Conservation (phyloP, 1,140 invertebrate genomes). For the Pseudomyrmex flavicornis region DNA sequence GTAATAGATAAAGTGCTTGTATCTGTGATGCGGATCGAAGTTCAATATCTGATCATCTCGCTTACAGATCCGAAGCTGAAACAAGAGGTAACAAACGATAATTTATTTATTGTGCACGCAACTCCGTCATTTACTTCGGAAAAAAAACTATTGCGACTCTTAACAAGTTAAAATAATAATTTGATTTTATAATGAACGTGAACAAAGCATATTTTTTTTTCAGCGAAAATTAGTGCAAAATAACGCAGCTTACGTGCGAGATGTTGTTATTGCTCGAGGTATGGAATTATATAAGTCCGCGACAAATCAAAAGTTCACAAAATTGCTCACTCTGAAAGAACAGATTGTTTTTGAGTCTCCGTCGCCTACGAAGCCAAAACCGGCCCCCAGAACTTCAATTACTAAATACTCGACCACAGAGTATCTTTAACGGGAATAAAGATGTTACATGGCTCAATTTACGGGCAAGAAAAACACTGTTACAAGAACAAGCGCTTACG, state of each 20-base stretch:
- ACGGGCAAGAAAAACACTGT: constrained; percentile 3
- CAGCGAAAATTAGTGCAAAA: constrained; percentile 81
- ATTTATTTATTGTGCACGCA: no score
- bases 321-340: constrained; percentile 78
- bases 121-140: no score
- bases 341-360: constrained; percentile 77
- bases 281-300: constrained; percentile 81
- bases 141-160: no score
- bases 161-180: no score
- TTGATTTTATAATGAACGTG: not conserved
- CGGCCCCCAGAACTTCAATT: constrained; percentile 78
- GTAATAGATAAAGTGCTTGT: constrained; percentile 88
- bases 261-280: constrained; percentile 79
- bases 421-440: constrained; percentile 74
- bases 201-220: constrained; percentile 45
- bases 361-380: constrained; percentile 74
- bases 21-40: constrained; percentile 88
- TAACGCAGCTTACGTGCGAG: constrained; percentile 79
- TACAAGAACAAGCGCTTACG: constrained; percentile 19
- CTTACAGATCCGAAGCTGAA: constrained; percentile 86
- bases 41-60: constrained; percentile 88
- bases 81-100: constrained; percentile 85
- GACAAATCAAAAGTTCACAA: constrained; percentile 79
- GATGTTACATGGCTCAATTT: not conserved
- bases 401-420: constrained; percentile 81